Base-by-base conservation (phyloP, 64 coral and sea anemone genomes). In the Pocillopora damicornis region DNA sequence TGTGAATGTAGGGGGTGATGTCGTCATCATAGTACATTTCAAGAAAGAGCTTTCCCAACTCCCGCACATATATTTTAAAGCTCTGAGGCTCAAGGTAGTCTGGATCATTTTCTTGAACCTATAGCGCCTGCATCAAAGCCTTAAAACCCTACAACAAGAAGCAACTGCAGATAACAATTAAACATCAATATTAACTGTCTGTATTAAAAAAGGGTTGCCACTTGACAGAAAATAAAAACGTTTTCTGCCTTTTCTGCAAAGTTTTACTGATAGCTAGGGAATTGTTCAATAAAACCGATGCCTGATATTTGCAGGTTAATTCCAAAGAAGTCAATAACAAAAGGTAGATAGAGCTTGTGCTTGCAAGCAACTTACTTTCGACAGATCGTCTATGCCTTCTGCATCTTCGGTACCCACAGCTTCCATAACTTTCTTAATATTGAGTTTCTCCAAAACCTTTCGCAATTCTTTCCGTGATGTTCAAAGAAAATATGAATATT, bases 11-110 rank as follows among this genome's bases (percentile, higher is more conserved):
- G 26, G 71, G 37, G 37, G 51, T 67, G 45, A 67, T 56, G 38
- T 88, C 86, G 76, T 92, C 91, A 75, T 92, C 91, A 92, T 81
- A 92, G 36, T 86, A 88, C 12, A 78, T 87, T 22, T 81, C 56
- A 15, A 87, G 58, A 61, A 93, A 93, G 15, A 65, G 35, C 20
- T 22, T 83, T 59, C 56, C 91, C 91, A 86, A 93, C 60, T 93
- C 15, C 15, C 79, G 74, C 13, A 87, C 91, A 71, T 75, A n/a
- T 69, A 61, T 88, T 74, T 88, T 73, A 73, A 73, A 88, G 37
- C 86, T 36, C 56, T 75, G 62, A 72, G 76, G 76, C 74, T 30
- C 30, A 30, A 30, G 30, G 30, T 30, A 30, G 30, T 30, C 30
- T 30, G 30, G 30, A 30, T 30, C 30, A 30, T 30, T 30, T 30